Evolutionary conservation across 2,797 vertebrate species (phyloP).

Genomic region (Cryptoprocta ferox): DNA sequence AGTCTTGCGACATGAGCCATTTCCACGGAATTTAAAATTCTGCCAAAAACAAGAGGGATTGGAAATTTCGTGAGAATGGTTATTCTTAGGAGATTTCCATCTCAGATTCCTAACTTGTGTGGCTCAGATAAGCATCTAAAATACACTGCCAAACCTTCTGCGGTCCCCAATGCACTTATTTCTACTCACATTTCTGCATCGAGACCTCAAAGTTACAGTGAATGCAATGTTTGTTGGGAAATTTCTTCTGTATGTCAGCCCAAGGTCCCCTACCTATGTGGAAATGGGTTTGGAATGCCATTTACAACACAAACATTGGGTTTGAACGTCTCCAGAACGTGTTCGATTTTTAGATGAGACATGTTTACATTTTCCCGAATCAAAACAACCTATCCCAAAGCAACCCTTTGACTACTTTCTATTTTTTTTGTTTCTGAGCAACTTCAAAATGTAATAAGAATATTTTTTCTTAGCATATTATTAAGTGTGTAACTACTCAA

Average conservation of each 20-base stretch:
- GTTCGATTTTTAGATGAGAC: conserved; percentile 61
- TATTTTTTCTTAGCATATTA: not conserved
- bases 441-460: conserved; percentile 47
- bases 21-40: conserved; percentile 76
- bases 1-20: conserved; percentile 77
- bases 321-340: conserved; percentile 51
- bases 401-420: conserved; percentile 46
- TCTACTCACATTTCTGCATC: conserved; percentile 42
- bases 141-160: conserved; percentile 63
- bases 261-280: conserved; percentile 37
- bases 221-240: conserved; percentile 37
- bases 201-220: conserved; percentile 61
- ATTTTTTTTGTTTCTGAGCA: conserved; percentile 30
- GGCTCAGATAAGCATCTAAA: conserved; percentile 75
- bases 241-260: conserved; percentile 27
- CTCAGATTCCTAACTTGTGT: conserved; percentile 71
- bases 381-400: conserved; percentile 62
- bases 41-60: conserved; percentile 77
- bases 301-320: conserved; percentile 65
- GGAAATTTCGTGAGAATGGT: conserved; percentile 79
- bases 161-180: conserved; percentile 50
- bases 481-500: not conserved
- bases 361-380: conserved; percentile 60
- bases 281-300: conserved; percentile 35
- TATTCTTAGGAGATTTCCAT: conserved; percentile 81